Conservation (phyloP, 2,797 vertebrate genomes). For the Liasis olivaceus region DNA sequence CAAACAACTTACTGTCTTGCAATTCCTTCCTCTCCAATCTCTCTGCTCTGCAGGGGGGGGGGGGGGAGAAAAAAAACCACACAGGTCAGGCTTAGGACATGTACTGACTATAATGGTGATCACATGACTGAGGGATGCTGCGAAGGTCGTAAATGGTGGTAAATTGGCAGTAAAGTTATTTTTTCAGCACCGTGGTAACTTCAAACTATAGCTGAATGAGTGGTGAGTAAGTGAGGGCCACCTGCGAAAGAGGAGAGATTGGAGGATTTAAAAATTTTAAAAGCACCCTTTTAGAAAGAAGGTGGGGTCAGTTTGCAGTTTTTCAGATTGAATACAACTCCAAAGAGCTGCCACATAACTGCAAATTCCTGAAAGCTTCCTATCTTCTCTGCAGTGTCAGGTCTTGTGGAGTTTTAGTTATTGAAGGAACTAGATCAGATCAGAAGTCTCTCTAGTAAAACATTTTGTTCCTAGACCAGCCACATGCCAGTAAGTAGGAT, state of each 20-base stretch:
- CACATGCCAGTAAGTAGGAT: neutral
- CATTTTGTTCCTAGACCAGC: neutral
- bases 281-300: neutral
- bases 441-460: too few relatives aligned
- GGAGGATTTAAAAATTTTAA: neutral
- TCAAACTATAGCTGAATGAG: neutral
- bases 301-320: neutral
- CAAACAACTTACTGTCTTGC: too few relatives aligned
- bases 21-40: too few relatives aligned
- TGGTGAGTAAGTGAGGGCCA: neutral
- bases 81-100: neutral
- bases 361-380: neutral
- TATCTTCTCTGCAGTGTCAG: neutral
- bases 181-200: neutral
- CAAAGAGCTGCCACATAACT: neutral
- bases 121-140: neutral
- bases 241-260: neutral
- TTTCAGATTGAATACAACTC: neutral
- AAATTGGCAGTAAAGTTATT: neutral
- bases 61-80: too few relatives aligned
- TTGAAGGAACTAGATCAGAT: neutral
- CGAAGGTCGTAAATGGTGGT: neutral
- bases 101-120: neutral
- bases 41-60: too few relatives aligned
- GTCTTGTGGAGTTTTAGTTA: neutral